Evolutionary conservation across 2,113 vertebrate species (phyloP), one percentile per base, ranked within the genome.

Genomic region (Formicarius rufipectus): DNA sequence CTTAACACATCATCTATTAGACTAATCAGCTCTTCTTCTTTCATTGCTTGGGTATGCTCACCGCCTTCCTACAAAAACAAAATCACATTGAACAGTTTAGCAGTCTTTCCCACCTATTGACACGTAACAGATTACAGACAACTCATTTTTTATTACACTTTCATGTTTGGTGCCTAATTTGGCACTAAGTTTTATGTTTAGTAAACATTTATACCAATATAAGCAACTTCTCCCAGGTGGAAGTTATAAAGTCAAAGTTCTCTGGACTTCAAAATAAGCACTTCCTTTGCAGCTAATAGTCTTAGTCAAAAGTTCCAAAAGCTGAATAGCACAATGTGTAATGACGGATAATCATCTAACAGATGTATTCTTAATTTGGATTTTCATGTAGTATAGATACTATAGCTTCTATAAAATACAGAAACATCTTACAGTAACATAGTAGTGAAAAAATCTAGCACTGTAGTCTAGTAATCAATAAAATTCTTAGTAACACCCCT

Each of bases 1-100:
- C 88, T 97, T 89, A 99, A 98, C 67, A 99, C 99, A 8, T 99
- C 99, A 62, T 99, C 99, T 63, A 99, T 99, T 71, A 99, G 98
- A 75, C 39, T 97, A 16, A 99, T 99, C 14, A 99, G 98, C 28
- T 99, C 99, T 24, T 99, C 98, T 97, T 99, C 99, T 12, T 97
- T 99, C 98, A 99, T 99, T 11, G 98, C 96, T 59, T 97, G 98
- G 49, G 95, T 97, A 55, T 98, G 91, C 45, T 98, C 99, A 74
- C 97, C 98, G 92, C 96, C 96, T 84, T 99, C 99, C 99, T 99
- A 84, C 20, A 92, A 91, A 42, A 90, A 77, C 59, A 94, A 92
- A 94, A 82, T 1, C 66, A 85, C 45, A 63, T 28, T 4, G 7
- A 91, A 73, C 37, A 47, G 60, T 86, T 95, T 9, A 95, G 59